Conservation (phyloP, 2,113 vertebrate genomes). For the Ptychochromis oligacanthus region DNA sequence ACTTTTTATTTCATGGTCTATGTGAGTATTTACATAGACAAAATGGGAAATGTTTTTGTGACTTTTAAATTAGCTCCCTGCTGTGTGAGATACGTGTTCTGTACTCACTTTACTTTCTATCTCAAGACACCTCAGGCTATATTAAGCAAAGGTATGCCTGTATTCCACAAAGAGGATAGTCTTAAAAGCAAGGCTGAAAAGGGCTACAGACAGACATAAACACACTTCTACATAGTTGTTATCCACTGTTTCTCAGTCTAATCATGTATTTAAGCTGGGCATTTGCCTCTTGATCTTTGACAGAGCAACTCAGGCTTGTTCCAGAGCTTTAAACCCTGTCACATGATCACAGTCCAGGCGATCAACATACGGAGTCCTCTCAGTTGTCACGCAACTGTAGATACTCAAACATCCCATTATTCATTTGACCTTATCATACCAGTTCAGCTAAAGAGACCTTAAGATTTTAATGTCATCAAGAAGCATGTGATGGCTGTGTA, state of each 20-base stretch:
- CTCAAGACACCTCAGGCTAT: background rate
- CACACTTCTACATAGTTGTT: background rate
- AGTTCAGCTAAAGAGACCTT: background rate
- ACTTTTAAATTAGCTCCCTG: background rate
- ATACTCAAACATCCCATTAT: background rate
- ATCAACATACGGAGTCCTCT: background rate
- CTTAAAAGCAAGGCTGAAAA: background rate
- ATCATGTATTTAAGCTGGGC: background rate
- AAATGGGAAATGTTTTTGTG: background rate
- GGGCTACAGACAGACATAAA: background rate
- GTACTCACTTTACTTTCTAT: slow-evolving; percentile 1
- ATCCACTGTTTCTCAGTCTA: background rate
- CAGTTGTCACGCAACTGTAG: background rate
- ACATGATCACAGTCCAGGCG: background rate
- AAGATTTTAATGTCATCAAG: background rate
- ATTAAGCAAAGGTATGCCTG: slow-evolving; percentile 1
- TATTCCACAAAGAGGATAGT: background rate
- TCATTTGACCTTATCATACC: background rate
- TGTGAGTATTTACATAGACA: no score
- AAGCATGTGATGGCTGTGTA: background rate
- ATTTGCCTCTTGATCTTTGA: background rate
- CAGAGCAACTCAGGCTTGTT: background rate
- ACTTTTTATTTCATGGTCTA: background rate
- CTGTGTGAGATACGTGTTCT: background rate
- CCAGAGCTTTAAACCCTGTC: background rate